phyloP scores from a whole-genome alignment of 2,888 invertebrate species.

The Aplocera efformata region DNA sequence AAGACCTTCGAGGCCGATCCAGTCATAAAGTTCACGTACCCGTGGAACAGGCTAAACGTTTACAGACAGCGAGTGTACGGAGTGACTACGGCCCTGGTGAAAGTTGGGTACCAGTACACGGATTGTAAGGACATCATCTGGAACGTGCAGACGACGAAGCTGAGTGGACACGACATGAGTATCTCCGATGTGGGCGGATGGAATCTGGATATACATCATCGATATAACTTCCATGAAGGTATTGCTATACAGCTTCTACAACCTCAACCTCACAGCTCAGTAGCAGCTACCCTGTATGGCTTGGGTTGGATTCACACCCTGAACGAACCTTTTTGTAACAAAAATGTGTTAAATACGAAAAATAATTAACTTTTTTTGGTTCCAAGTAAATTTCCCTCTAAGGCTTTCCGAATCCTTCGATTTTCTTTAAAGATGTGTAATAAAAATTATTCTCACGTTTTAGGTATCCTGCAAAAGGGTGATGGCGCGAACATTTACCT shows the following conservation, averaged over 20 bases:
- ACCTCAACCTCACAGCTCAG: too few species aligned
- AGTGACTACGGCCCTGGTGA: slow-evolving; percentile 95
- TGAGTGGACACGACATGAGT: slow-evolving; percentile 97
- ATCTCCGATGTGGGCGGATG: slow-evolving; percentile 98
- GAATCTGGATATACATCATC: slow-evolving; percentile 98
- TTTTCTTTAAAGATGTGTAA: background rate
- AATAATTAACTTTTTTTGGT: too few species aligned
- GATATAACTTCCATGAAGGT: slow-evolving; percentile 99
- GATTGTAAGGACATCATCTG: slow-evolving; percentile 96
- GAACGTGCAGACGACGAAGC: slow-evolving; percentile 96
- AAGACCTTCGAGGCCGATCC: slow-evolving; percentile 97
- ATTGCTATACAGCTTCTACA: too few species aligned
- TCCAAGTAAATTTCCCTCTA: too few species aligned
- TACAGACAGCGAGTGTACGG: slow-evolving; percentile 98
- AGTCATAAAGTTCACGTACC: slow-evolving; percentile 97
- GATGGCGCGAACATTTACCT: slow-evolving; percentile 97
- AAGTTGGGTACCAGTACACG: slow-evolving; percentile 97
- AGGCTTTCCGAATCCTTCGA: background rate
- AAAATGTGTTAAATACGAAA: too few species aligned
- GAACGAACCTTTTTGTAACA: too few species aligned
- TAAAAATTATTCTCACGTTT: slow-evolving; percentile 18
- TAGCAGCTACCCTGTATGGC: too few species aligned
- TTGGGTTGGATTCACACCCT: too few species aligned
- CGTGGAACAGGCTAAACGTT: slow-evolving; percentile 98
- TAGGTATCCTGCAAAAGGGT: slow-evolving; percentile 97